A percentile compares a stretch with the other conserved stretches of the same genome.
phyloP scores from a whole-genome alignment of 2,113 vertebrate species.

The Piaya cayana region DNA sequence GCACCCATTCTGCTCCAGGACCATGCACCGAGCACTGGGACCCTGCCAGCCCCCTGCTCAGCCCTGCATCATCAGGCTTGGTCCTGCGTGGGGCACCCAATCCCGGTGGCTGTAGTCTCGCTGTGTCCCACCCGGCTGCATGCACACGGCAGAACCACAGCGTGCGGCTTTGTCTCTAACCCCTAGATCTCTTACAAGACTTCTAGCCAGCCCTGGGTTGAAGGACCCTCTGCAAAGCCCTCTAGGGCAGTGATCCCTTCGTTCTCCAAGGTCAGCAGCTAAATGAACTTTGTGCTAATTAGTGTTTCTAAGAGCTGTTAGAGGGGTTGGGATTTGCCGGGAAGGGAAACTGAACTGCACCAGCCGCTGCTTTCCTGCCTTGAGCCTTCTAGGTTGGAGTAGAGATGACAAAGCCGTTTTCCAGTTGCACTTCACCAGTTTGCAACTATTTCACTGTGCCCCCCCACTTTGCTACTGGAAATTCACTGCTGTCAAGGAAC shows the following conservation, averaged over 20 bases:
- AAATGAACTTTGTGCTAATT: not conserved
- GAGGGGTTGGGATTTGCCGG: not conserved
- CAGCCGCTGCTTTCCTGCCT: not conserved
- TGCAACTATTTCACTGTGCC: not conserved
- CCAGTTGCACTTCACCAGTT: not conserved
- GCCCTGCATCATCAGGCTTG: not conserved
- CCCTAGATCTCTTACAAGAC: fast-evolving
- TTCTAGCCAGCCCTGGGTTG: not conserved
- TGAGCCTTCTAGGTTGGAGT: not conserved
- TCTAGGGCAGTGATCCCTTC: not conserved
- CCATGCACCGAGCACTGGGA: fast-evolving
- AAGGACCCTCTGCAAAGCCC: not conserved
- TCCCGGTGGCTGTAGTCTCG: not conserved
- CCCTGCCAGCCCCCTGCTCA: not conserved
- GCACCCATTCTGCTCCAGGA: not conserved
- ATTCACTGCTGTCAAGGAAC: not conserved
- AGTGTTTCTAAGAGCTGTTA: not conserved
- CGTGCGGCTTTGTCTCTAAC: fast-evolving
- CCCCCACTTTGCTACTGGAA: not conserved
- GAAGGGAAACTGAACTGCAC: not conserved
- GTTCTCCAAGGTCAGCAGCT: not conserved
- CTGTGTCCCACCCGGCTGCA: not conserved
- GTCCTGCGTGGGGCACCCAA: not conserved
- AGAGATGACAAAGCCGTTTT: not conserved
- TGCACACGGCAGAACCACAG: fast-evolving